phyloP scores from a whole-genome alignment of 2,888 invertebrate genomes.

The Zele albiditarsus region DNA sequence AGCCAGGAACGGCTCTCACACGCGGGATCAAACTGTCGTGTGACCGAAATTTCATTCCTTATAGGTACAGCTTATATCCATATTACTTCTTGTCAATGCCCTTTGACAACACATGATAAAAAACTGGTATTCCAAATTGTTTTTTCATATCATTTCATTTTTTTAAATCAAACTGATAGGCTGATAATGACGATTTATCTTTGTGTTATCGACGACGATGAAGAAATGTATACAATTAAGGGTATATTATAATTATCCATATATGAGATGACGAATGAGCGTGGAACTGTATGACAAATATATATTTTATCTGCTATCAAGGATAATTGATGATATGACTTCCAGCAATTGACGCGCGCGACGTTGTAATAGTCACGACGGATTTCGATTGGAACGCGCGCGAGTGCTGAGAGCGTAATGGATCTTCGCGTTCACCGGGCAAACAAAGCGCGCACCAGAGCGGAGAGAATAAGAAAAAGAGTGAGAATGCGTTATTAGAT shows the following conservation, averaged over 20 bases:
- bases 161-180: neutral
- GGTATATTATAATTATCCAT: neutral
- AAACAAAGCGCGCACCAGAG: neutral
- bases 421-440: neutral
- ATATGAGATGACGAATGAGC: neutral
- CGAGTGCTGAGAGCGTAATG: neutral
- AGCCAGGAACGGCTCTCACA: slow-evolving; percentile 54
- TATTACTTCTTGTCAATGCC: neutral
- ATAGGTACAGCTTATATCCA: neutral
- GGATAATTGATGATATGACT: slow-evolving; percentile 35
- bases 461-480: neutral
- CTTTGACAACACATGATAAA: neutral
- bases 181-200: neutral
- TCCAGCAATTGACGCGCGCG: slow-evolving; percentile 34
- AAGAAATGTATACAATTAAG: neutral
- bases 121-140: neutral
- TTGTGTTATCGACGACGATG: neutral
- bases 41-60: slow-evolving; percentile 1
- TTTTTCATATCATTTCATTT: neutral
- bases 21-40: slow-evolving; percentile 22
- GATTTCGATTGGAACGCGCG: slow-evolving; percentile 37
- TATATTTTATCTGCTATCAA: slow-evolving; percentile 20
- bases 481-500: neutral
- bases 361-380: slow-evolving; percentile 21
- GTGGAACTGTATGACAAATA: slow-evolving; percentile 1